Base-by-base conservation (phyloP, 1,140 invertebrate genomes). In the Zaprionus vittiger region DNA sequence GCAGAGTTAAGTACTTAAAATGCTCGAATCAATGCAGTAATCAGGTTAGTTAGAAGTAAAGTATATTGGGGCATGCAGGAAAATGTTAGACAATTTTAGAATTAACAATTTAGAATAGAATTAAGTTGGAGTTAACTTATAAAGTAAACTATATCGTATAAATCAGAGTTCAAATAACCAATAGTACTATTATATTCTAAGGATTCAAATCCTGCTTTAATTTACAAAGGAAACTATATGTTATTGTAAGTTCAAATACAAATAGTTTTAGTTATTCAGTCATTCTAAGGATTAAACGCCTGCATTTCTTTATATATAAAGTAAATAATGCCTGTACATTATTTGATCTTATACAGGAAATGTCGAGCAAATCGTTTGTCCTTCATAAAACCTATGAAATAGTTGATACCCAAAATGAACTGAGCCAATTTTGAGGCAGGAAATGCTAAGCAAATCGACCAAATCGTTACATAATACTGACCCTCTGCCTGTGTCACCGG, bases 381-480 rank as follows among this genome's bases (percentile, higher is more conserved):
- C n/a, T 59, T 57, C 64, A n/a, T 49, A 7, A 37, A 38, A 17
- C 7, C 62, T 2, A 28, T 56, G 56, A 66, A 67, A 44, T 44
- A 38, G 7, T 24, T 31, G 17, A 52, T 17, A 20, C n/a, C 22
- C 12, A 41, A 17, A 7, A 31, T 28, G 37, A 12, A 66, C 38
- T 62, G 49, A 37, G 4, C 60, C 28, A 79, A 68, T 82, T 70
- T 67, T 64, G 55, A 37, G 49, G n/a, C 76, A 75, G 83, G 80
- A 86, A 85, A 77, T 77, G 76, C 34, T 70, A 38, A 65, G 76
- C 83, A 85, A 86, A 85, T 82, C 72, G 83, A 73, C 52, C 73
- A 64, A 63, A 81, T 79, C 68, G 74, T 69, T 69, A 47, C 63
- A 54, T 68, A 61, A 67, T 34, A 69, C 38, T 62, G 75, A 74